Evolutionary conservation across 2,113 vertebrate genomes (phyloP), one percentile per base, ranked within the genome.

Genomic region (Micronisus gabar): DNA sequence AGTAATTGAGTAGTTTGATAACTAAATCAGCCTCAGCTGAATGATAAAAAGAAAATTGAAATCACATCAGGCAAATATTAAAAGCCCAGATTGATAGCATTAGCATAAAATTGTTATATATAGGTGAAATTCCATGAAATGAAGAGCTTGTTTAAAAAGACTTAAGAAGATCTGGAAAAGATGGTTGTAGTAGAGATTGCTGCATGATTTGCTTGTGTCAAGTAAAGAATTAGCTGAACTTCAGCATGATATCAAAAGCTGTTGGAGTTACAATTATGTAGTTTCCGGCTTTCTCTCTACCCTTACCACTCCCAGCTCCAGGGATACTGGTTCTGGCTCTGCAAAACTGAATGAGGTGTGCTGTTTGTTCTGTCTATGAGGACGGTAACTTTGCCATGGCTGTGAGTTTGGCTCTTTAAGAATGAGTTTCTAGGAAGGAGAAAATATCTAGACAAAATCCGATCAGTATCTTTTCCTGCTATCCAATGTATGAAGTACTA

Each of bases 401-500:
- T 74, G 48, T 43, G 30, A 29, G 10, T 25, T 81, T 38, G 52
- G 18, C 32, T 92, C 26, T 84, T 90, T 59, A 89, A 59, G 36
- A n/a, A 36, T 27, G 23, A 43, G 8, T 83, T 79, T 81, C 52
- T 92, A 66, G n/a, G n/a, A 88, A 58, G 18, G 17, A 19, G 17
- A 86, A 86, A 61, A 67, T 63, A 56, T 27, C 30, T 13, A 59
- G 70, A 21, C 21, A 73, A 59, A 92, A 63, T 1, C 29, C 52
- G 52, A 93, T 97, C 30, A 32, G 10, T 86, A 86, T 95, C 56
- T 88, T 74, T 74, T 81, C 23, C 63, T 19, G 10, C 32, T 87
- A 7, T 68, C 75, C 63, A 55, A 0, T 62, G 21, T 73, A 5
- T 36, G n/a, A 68, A 80, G 48, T 73, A 75, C 50, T 94, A 95